Conservation (phyloP, 2,797 vertebrate species). For the Enteromius trimaculatus region DNA sequence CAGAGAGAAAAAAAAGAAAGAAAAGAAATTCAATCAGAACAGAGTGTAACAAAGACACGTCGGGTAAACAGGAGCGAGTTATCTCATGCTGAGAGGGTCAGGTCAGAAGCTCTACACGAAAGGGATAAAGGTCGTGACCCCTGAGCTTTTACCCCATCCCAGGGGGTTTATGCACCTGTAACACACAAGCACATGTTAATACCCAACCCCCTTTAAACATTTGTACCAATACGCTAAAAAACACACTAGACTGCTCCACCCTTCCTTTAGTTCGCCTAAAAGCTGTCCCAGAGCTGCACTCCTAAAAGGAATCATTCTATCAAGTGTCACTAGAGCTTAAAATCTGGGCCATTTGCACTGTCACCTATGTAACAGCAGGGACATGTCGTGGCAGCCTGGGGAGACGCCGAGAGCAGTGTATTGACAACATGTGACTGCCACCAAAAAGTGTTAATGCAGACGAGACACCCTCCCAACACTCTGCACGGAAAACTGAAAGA, state of each 20-base stretch:
- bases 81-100: not conserved
- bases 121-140: slow-evolving; percentile 9
- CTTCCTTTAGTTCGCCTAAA: slow-evolving; percentile 24
- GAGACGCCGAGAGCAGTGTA: not conserved
- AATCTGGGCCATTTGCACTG: slow-evolving; percentile 38
- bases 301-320: slow-evolving; percentile 44
- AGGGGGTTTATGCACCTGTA: not conserved
- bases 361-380: slow-evolving; percentile 40
- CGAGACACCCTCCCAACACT: not conserved
- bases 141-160: not conserved
- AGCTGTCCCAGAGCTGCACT: slow-evolving; percentile 2
- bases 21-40: not conserved
- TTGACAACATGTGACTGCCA: slow-evolving; percentile 13
- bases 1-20: not conserved
- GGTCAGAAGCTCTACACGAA: not conserved
- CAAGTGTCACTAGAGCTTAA: slow-evolving; percentile 35
- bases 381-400: not conserved
- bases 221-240: not conserved
- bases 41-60: not conserved
- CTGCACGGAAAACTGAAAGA: not conserved
- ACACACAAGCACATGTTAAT: slow-evolving; percentile 4
- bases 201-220: not conserved
- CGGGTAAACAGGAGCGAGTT: not conserved
- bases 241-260: not conserved
- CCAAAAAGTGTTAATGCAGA: slow-evolving; percentile 38